Conservation (phyloP, 2,113 vertebrate genomes). For the Cochlearius cochlearius region DNA sequence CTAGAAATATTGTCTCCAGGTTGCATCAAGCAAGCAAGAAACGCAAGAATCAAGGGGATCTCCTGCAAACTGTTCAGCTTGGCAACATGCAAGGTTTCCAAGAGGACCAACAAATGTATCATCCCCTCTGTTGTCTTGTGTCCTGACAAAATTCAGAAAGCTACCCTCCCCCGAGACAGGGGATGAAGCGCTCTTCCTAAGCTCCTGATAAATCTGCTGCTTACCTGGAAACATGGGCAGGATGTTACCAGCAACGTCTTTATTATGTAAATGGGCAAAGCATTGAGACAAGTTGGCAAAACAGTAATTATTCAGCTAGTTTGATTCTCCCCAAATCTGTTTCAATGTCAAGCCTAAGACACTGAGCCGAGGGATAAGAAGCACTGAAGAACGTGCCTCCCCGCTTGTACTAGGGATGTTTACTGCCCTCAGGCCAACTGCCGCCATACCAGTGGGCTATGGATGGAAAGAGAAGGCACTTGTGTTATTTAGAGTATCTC, state of each 20-base stretch:
- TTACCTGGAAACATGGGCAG: not conserved
- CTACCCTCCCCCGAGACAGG: not conserved
- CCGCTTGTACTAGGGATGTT: accelerated
- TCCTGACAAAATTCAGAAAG: not conserved
- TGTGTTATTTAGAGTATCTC: not conserved
- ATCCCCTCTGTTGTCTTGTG: not conserved
- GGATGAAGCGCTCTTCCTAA: not conserved
- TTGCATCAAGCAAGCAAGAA: not conserved
- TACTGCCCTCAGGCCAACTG: not conserved
- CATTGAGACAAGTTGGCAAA: not conserved
- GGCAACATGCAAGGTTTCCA: not conserved
- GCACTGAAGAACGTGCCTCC: not conserved
- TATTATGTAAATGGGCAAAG: not conserved
- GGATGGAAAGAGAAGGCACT: not conserved
- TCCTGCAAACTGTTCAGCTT: not conserved
- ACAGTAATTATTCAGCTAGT: not conserved
- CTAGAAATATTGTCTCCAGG: not conserved
- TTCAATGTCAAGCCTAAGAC: not conserved
- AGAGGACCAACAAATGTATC: not conserved
- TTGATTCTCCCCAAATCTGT: not conserved
- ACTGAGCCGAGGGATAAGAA: not conserved
- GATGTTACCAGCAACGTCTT: not conserved
- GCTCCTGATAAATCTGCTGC: not conserved
- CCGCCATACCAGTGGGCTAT: not conserved
- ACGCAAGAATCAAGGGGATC: not conserved